Evolutionary conservation across 1,140 invertebrate species (phyloP).

Genomic region (Hyposmocoma kahamanoa): DNA sequence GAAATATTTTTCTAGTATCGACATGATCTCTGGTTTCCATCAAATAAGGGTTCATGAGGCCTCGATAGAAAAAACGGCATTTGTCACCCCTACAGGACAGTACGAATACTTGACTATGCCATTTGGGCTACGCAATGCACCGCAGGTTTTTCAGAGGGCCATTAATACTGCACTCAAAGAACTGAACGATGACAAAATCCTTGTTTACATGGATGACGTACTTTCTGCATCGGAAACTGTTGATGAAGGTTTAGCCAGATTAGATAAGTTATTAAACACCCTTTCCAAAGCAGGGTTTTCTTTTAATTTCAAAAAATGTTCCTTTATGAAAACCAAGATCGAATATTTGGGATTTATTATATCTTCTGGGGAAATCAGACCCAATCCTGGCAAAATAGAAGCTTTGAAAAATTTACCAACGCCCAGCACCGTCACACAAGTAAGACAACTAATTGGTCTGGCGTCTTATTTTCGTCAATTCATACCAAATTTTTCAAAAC

Average conservation of each 20-base stretch:
- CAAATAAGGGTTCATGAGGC: slow-evolving; percentile 43
- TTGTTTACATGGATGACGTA: slow-evolving; percentile 28
- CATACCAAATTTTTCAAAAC: slow-evolving; percentile 28
- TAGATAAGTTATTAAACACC: slow-evolving; percentile 17
- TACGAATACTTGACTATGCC: slow-evolving; percentile 35
- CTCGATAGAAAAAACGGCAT: slow-evolving; percentile 33
- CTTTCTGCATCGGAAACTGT: slow-evolving; percentile 13
- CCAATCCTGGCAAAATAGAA: slow-evolving; percentile 21
- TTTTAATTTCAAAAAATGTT: slow-evolving; percentile 30
- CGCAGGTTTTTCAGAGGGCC: slow-evolving; percentile 31
- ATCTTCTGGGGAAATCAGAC: slow-evolving; percentile 11
- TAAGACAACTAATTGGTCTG: slow-evolving; percentile 32
- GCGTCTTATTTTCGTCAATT: slow-evolving; percentile 37
- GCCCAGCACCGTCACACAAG: slow-evolving; percentile 27
- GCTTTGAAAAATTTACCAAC: slow-evolving; percentile 18
- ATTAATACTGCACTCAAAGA: slow-evolving; percentile 19
- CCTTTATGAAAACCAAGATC: slow-evolving; percentile 21
- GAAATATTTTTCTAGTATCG: slow-evolving; percentile 29
- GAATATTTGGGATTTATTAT: slow-evolving; percentile 22
- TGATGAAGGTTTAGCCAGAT: slow-evolving; percentile 12
- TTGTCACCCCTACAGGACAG: slow-evolving; percentile 31
- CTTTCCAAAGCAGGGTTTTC: slow-evolving; percentile 23
- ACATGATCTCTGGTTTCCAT: slow-evolving; percentile 57
- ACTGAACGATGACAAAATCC: slow-evolving; percentile 3
- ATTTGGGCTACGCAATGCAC: slow-evolving; percentile 24